phyloP scores from a whole-genome alignment of 1,140 invertebrate species.

The Danaus melanippus region DNA sequence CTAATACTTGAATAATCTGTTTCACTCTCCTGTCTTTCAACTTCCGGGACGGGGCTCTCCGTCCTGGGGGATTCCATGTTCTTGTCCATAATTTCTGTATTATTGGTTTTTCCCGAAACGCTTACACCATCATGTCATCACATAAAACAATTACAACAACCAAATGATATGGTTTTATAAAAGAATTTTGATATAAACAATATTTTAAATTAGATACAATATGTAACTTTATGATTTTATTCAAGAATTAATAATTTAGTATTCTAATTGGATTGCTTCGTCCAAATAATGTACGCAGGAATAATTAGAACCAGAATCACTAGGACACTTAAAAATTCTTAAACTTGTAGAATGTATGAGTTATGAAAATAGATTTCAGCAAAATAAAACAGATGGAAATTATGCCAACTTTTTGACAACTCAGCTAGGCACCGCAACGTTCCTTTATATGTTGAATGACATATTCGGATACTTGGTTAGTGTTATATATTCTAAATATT shows the following conservation, averaged over 20 bases:
- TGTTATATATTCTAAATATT: too few relatives aligned
- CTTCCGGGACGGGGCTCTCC: slow-evolving; percentile 36
- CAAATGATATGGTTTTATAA: slow-evolving; percentile 1
- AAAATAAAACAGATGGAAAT: slow-evolving; percentile 55
- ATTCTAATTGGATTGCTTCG: slow-evolving; percentile 7
- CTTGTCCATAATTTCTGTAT: slow-evolving; percentile 36
- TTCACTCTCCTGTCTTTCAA: slow-evolving; percentile 37
- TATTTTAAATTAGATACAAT: background rate
- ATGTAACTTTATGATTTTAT: too few relatives aligned
- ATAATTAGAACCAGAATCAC: slow-evolving; percentile 5
- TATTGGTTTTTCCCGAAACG: slow-evolving; percentile 10
- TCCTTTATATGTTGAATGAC: too few relatives aligned
- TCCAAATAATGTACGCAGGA: background rate
- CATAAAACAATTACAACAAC: background rate
- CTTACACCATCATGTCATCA: slow-evolving; percentile 58
- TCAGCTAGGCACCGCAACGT: slow-evolving; percentile 18
- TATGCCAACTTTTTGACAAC: slow-evolving; percentile 62
- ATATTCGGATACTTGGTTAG: too few relatives aligned
- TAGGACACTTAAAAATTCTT: slow-evolving; percentile 7
- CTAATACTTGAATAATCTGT: slow-evolving; percentile 70
- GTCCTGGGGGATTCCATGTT: slow-evolving; percentile 43
- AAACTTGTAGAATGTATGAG: slow-evolving; percentile 14
- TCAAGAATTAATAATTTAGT: background rate
- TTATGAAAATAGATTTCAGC: slow-evolving; percentile 46
- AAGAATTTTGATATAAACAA: slow-evolving; percentile 7